Percentiles rank a stretch among this genome's conserved stretches.
Conservation (phyloP, 1,140 invertebrate genomes). For the Drosophila mauritiana region DNA sequence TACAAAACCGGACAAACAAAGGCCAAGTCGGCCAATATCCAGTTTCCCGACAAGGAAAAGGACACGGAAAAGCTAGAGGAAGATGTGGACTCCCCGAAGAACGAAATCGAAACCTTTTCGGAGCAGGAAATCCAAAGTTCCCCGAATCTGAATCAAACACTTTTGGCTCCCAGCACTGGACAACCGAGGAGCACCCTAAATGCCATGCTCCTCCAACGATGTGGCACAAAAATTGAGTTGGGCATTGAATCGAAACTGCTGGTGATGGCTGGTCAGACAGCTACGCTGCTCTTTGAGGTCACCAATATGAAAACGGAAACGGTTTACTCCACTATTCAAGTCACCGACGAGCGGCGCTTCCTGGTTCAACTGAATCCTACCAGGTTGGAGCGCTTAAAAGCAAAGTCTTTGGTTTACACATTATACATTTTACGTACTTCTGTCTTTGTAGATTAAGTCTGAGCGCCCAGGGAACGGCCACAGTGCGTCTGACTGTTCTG, state of each 20-base stretch:
- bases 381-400: constrained; percentile 40
- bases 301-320: constrained; percentile 86
- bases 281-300: constrained; percentile 86
- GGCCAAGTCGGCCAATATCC: constrained; percentile 46
- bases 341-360: constrained; percentile 86
- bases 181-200: constrained; percentile 47
- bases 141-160: constrained; percentile 60
- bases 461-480: constrained; percentile 85
- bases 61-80: constrained; percentile 49
- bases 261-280: constrained; percentile 64
- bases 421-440: neutral
- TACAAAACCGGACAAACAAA: constrained; percentile 42
- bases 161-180: constrained; percentile 46
- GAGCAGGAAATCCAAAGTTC: constrained; percentile 62
- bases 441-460: constrained; percentile 79
- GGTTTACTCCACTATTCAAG: constrained; percentile 85
- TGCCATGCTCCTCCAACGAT: constrained; percentile 66
- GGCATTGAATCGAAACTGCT: constrained; percentile 76
- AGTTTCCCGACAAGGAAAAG: constrained; percentile 58
- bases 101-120: constrained; percentile 77
- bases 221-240: constrained; percentile 79
- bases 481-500: constrained; percentile 85
- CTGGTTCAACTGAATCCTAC: constrained; percentile 84
- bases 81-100: constrained; percentile 60
- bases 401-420: no score